These are phyloP conservation scores for Cyprinella venusta DNA, from an alignment of 2,797 vertebrate species.

Conservation along the genomic window DNA sequence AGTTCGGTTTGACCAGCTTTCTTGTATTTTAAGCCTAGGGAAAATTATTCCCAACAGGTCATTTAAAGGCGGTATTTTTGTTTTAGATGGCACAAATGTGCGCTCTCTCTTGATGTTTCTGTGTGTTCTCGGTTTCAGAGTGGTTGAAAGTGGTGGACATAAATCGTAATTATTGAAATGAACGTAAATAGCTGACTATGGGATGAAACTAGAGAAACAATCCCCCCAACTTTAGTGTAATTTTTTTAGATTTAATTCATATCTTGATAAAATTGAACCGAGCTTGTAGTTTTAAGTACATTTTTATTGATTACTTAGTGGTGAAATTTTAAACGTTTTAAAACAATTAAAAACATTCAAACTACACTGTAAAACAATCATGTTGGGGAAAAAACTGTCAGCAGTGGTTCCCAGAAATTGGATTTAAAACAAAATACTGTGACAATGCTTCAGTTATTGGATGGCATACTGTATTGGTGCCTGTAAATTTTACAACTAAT, in stretches of 20 bases:
- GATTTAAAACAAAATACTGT: neutral
- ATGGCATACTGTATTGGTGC: too few species aligned
- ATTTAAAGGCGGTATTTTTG: slow-evolving; percentile 28
- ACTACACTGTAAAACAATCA: too few species aligned
- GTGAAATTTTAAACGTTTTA: neutral
- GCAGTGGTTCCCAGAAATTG: too few species aligned
- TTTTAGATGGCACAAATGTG: slow-evolving; percentile 29
- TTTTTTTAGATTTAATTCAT: neutral
- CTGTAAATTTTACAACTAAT: too few species aligned
- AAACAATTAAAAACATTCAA: neutral
- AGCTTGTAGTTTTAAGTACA: neutral
- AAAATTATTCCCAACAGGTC: slow-evolving; percentile 25
- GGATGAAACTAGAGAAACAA: neutral
- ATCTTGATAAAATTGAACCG: neutral
- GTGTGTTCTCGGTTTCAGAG: slow-evolving; percentile 12
- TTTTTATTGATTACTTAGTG: neutral
- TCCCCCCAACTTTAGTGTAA: neutral
- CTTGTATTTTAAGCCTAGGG: slow-evolving; percentile 1
- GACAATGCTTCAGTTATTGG: neutral
- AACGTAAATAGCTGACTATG: neutral
- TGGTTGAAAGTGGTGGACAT: neutral
- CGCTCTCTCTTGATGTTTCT: slow-evolving; percentile 22
- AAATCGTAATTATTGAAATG: slow-evolving; percentile 22
- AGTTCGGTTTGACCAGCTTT: slow-evolving; percentile 1
- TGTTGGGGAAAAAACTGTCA: too few species aligned